Base-by-base conservation (phyloP, 2,797 vertebrate genomes). In the Brotogeris chrysoptera region DNA sequence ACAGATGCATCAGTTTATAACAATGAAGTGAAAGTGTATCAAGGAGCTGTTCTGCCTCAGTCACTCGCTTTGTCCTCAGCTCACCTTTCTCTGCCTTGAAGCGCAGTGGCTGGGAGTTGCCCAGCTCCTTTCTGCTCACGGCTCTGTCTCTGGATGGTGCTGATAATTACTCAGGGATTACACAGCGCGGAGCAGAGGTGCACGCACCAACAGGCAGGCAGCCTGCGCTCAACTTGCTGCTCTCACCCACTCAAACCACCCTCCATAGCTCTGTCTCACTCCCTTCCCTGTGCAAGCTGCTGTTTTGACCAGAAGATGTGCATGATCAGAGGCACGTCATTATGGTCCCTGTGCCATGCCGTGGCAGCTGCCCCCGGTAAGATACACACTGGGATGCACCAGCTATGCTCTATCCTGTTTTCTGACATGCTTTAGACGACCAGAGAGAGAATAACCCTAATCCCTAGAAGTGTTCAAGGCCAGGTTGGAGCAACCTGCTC, bases 271-370 rank as follows among this genome's bases (percentile, higher is more conserved):
- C 10, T 13, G 25, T 19, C 76, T 36, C 4, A 55, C 12, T 27
- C 49, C 5, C 1, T 27, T n/a, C 59, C 53, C 55, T 3, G 32
- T 4, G 49, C 57, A 25, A 70, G 34, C 27, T 28, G 57, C 4
- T 52, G 5, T 21, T 43, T 21, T 4, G 60, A 11, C 11, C 3
- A 24, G 25, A 21, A 34, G 43, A 25, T 1, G 3, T 10, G 11
- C 39, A 76, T 2, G 43, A 1, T 8, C 93, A 23, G 15, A 19
- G 52, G 27, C 16, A 23, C 4, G 0, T 5, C 2, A 2, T 32
- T 2, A 5, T 1, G 12, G 28, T 19, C 36, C 68, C 57, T 2
- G 8, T 1, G 3, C 39, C 1, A 1, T 0, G n/a, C 63, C 2
- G 1, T 3, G 57, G 61, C 38, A 7, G 28, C 13, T 49, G 12